Conservation (phyloP, 2,113 vertebrate species). For the Dromaius novaehollandiae region DNA sequence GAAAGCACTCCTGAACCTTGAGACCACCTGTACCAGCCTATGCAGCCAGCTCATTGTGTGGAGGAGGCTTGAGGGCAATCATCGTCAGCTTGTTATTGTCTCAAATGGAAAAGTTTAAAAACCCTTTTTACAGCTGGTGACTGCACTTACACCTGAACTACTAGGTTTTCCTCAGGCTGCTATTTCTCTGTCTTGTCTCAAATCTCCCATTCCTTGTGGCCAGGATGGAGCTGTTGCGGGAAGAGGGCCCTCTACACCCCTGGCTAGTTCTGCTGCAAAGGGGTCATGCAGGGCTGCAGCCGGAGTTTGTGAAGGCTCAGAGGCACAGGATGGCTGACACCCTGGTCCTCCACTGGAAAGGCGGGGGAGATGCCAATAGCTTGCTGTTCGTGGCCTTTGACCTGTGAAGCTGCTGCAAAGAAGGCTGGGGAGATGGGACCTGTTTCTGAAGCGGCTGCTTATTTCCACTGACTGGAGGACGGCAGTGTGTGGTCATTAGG, state of each 20-base stretch:
- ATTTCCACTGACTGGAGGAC: background rate
- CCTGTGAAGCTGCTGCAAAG: background rate
- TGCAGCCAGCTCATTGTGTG: background rate
- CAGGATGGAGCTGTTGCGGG: background rate
- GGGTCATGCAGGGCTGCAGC: accelerated
- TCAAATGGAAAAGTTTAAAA: background rate
- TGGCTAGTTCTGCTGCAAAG: background rate
- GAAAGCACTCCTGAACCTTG: background rate
- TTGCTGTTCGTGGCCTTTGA: background rate
- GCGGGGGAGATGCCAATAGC: background rate
- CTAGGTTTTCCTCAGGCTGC: background rate
- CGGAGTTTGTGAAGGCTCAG: background rate
- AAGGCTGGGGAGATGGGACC: background rate
- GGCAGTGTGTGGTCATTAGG: background rate
- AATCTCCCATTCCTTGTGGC: background rate
- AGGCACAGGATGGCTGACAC: accelerated
- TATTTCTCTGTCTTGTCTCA: background rate
- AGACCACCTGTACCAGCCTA: background rate
- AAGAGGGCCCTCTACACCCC: no score
- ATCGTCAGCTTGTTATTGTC: accelerated
- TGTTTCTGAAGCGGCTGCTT: background rate
- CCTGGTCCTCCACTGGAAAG: background rate
- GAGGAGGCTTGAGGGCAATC: background rate
- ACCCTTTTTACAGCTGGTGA: background rate
- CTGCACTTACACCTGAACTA: background rate